phyloP scores from a whole-genome alignment of 2,797 vertebrate species.

The Microctenopoma steveboyesi region DNA sequence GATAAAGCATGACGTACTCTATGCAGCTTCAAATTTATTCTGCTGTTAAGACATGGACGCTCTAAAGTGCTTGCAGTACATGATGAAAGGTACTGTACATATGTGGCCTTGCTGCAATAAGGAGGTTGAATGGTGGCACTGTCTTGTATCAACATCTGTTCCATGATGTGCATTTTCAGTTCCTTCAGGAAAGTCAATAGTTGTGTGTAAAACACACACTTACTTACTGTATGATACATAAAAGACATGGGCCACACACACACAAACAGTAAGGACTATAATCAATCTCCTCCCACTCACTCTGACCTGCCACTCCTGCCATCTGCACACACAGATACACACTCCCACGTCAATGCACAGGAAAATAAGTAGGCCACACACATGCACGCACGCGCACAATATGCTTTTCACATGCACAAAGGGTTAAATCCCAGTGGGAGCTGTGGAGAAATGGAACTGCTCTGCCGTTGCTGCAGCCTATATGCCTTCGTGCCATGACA shows the following conservation, averaged over 20 bases:
- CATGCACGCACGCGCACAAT: constrained; percentile 9
- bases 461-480: constrained; percentile 61
- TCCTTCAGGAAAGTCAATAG: background rate
- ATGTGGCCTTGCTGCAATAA: background rate
- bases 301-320: constrained; percentile 29
- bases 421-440: constrained; percentile 46
- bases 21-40: too few species aligned
- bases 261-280: constrained; percentile 21
- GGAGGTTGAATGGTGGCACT: background rate
- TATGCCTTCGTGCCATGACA: constrained; percentile 58
- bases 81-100: background rate
- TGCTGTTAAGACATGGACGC: too few species aligned
- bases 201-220: constrained; percentile 29
- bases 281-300: constrained; percentile 47
- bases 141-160: background rate
- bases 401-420: constrained; percentile 17
- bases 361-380: constrained; percentile 28
- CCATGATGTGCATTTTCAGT: background rate
- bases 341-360: constrained; percentile 31
- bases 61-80: too few species aligned
- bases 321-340: constrained; percentile 19
- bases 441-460: constrained; percentile 61
- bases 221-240: background rate
- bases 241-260: constrained; percentile 42
- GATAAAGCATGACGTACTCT: background rate